phyloP scores from a whole-genome alignment of 2,797 vertebrate genomes.

The Bradypodion ventrale region DNA sequence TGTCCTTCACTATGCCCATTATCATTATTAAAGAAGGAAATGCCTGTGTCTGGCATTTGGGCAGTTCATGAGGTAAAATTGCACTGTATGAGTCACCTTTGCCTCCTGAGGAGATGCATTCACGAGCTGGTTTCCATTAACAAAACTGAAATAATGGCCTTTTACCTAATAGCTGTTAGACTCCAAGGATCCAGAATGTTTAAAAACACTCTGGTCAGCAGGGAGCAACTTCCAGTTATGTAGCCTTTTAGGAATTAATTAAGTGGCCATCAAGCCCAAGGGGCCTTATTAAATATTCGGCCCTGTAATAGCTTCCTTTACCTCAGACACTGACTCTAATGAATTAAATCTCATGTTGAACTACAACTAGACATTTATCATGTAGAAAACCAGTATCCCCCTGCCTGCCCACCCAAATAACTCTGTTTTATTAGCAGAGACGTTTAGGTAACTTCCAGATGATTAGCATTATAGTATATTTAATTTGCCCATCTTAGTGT shows the following conservation, averaged over 20 bases:
- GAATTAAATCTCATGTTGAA: not conserved
- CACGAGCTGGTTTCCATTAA: conserved; percentile 29
- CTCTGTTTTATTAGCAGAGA: conserved; percentile 21
- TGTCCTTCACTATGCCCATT: not conserved
- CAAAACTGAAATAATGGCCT: conserved; percentile 10
- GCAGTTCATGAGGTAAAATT: conserved; percentile 21
- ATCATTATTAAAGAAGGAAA: conserved; percentile 14
- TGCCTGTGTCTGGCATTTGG: conserved; percentile 13
- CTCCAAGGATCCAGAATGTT: conserved; percentile 8
- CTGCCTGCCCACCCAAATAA: not conserved
- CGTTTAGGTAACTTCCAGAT: conserved; percentile 25
- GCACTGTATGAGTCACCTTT: conserved; percentile 24
- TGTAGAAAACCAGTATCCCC: not conserved
- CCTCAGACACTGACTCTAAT: conserved; percentile 16
- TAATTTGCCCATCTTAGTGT: conserved; percentile 11
- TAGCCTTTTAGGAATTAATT: conserved; percentile 40
- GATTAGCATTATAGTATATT: conserved; percentile 5
- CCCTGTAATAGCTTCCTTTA: not conserved
- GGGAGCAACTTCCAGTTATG: conserved; percentile 22
- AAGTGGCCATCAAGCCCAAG: conserved; percentile 32
- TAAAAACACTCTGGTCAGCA: not conserved
- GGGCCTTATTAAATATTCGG: conserved; percentile 16
- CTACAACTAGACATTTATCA: conserved; percentile 2
- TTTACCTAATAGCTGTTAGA: conserved; percentile 7
- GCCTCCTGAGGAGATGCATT: conserved; percentile 8